These are phyloP conservation scores for Aplocera efformata DNA, from an alignment of 2,888 invertebrate genomes.

Conservation along the genomic window DNA sequence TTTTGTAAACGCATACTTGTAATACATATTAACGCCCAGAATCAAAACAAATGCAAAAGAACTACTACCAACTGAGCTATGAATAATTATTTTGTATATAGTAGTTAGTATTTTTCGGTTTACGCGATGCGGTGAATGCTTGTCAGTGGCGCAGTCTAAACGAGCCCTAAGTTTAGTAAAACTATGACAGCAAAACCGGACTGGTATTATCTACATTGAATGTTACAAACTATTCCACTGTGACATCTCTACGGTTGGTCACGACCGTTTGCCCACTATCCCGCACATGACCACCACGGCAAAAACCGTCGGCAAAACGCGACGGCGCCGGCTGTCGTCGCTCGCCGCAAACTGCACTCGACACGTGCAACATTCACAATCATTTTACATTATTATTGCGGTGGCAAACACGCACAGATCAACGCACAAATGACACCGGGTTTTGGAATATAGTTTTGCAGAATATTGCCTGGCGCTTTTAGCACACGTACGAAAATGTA, in stretches of 20 bases:
- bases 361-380: constrained; percentile 35
- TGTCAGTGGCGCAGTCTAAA: no score
- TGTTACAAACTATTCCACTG: neutral
- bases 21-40: no score
- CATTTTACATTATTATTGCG: constrained; percentile 30
- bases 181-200: no score
- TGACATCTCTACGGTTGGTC: constrained; percentile 26
- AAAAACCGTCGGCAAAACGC: constrained; percentile 63
- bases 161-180: no score
- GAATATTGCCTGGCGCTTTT: neutral
- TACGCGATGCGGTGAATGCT: no score
- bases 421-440: neutral
- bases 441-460: neutral
- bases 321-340: constrained; percentile 44
- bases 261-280: constrained; percentile 21
- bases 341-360: constrained; percentile 66
- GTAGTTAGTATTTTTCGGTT: no score
- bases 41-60: no score
- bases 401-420: constrained; percentile 12
- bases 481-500: neutral
- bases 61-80: no score
- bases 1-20: no score
- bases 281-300: constrained; percentile 24
- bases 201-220: no score
- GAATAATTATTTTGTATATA: no score